Base-by-base conservation (phyloP, 2,888 invertebrate genomes). In the Chouioia cunea region DNA sequence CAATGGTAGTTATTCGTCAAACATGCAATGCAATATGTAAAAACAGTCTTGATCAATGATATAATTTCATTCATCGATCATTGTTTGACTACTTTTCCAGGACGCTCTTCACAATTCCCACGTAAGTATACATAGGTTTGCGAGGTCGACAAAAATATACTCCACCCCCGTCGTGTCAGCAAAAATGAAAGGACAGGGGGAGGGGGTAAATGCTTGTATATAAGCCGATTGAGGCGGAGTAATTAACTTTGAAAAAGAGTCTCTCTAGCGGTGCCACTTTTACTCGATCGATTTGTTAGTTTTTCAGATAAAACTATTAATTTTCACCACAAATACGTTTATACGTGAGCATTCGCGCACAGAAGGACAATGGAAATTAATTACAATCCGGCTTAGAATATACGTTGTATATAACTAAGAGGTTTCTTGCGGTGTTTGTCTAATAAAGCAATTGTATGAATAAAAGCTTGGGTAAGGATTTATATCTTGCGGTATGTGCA, bases 221-320 rank as follows among this genome's bases (percentile, higher is more conserved):
- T 27, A 63, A 63, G 18, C 16, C 64, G 54, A 53, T 53, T 23
- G 63, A 63, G 63, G 53, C 43, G 53, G 52, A 53, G 63, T 64
- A 64, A 64, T 64, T 64, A 54, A 64, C 64, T 64, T 64, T 64
- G 64, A 64, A 64, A 46, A 54, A 64, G 54, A 46, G 64, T 53
- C 54, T 64, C 18, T 18, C 18, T 64, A 64, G 54, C 64, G 64
- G 64, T 64, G 54, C n/a, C 43, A 3, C 36, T 15, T 8, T 62
- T 27, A 14, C 27, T 4, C 58, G 15, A 58, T 46, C 58, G 46
- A 58, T 46, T 58, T 44, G 46, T 46, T 27, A 4, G 27, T 6
- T 27, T 58, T 58, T 46, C 44, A 12, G 1, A 1, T 43, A 27
- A 14, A 27, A 54, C 15, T 27, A 54, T 27, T 4, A 4, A n/a